Base-by-base conservation (phyloP, 2,888 invertebrate genomes). In the Cryptocephalus moraei region DNA sequence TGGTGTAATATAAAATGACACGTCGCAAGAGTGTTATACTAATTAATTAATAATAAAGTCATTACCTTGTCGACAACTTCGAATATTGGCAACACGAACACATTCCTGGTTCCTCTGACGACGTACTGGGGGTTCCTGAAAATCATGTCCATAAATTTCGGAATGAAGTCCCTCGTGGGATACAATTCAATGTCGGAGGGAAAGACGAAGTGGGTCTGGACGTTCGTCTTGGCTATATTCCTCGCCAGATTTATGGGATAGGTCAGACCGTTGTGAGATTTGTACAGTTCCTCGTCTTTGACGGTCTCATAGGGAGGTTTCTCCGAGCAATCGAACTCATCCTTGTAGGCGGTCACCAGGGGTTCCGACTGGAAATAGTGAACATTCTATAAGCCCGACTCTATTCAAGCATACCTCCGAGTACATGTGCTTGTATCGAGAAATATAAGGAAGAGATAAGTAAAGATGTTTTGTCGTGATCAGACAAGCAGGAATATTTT, bases 301-400 rank as follows among this genome's bases (percentile, higher is more conserved):
- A 81, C 73, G 57, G 80, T 80, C 41, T 74, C 68, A 72, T 81
- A 90, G 0, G 90, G 88, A 3, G 87, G 77, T 9, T 75, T 72
- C 41, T 73, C 62, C 8, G 80, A 74, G 65, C 90, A 91, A 67
- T 89, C 86, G 69, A 78, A 84, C 32, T 76, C 34, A 40, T 65
- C 63, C 41, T 53, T 36, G 46, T 62, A 63, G 6, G 54, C 41
- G n/a, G 54, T 40, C 11, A 52, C 9, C 10, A 62, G 43, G 8
- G 56, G 51, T 12, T 40, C 33, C 2, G 12, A n/a, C 36, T 36
- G 36, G 12, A 36, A 36, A 22, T 4, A 22, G 22, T 22, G 6
- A 22, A 22, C 2, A 22, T 22, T 22, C 22, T 6, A 6, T 22
- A 22, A 22, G 22, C 6, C 3, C 22, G 2, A 22, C 3, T 22